Evolutionary conservation across 2,797 vertebrate species (phyloP).

Genomic region (Staurois parvus): DNA sequence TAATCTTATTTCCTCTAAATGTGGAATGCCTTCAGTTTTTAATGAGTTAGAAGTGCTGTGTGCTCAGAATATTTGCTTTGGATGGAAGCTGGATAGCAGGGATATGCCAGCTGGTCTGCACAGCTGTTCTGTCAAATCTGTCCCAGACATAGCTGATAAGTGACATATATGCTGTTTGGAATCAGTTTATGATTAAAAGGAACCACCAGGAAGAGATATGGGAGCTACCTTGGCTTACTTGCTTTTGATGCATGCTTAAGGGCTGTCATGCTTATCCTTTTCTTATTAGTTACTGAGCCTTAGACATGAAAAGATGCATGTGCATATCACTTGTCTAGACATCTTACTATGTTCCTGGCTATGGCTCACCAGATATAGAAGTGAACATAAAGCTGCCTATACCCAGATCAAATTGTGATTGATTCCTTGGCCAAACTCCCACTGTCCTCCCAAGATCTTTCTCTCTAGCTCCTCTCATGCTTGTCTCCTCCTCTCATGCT

Average conservation of each 20-base stretch:
- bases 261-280: background rate
- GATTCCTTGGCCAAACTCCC: too few relatives aligned
- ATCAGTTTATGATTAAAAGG: background rate
- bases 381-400: too few relatives aligned
- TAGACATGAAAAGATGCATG: background rate
- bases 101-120: background rate
- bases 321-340: background rate
- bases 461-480: too few relatives aligned
- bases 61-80: background rate
- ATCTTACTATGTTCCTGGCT: background rate
- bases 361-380: background rate
- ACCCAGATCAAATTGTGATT: too few relatives aligned
- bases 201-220: background rate
- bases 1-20: background rate
- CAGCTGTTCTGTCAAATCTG: background rate
- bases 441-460: too few relatives aligned
- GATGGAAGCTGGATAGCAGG: background rate
- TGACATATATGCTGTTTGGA: background rate
- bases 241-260: background rate
- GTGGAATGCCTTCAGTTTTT: background rate
- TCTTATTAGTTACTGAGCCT: background rate
- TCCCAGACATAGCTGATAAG: background rate
- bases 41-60: constrained; percentile 1
- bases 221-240: background rate
- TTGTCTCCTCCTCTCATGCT: too few relatives aligned